phyloP scores from a whole-genome alignment of 2,888 invertebrate species.

The Cephus pulcher region DNA sequence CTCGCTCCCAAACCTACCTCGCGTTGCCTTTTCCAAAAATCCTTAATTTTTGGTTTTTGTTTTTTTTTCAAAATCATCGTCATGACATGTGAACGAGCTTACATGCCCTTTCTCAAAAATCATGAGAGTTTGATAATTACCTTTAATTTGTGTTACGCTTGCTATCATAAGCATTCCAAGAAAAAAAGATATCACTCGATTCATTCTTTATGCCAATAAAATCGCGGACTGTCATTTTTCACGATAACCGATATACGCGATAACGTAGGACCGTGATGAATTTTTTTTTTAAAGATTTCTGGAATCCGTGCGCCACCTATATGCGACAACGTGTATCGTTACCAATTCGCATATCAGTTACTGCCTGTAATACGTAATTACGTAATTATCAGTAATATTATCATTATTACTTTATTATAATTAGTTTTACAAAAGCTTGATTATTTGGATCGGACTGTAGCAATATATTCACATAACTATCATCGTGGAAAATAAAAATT shows the following conservation, averaged over 20 bases:
- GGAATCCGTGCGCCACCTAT: neutral
- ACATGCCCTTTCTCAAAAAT: constrained; percentile 18
- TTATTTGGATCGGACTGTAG: constrained; percentile 66
- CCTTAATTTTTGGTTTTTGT: constrained; percentile 1
- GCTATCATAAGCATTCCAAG: constrained; percentile 13
- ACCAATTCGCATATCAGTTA: constrained; percentile 19
- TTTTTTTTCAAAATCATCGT: constrained; percentile 4
- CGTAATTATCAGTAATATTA: constrained; percentile 50
- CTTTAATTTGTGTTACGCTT: constrained; percentile 30
- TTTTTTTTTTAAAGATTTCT: neutral
- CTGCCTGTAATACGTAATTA: constrained; percentile 46
- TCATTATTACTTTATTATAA: constrained; percentile 58
- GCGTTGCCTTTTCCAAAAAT: constrained; percentile 21
- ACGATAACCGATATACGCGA: too few species aligned
- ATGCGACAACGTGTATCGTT: neutral
- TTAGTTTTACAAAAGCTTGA: constrained; percentile 65
- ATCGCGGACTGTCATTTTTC: neutral
- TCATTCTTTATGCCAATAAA: neutral
- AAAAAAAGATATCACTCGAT: constrained; percentile 12
- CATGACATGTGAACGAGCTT: neutral
- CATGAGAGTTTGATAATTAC: constrained; percentile 19
- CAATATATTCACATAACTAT: constrained; percentile 63
- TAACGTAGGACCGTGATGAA: neutral
- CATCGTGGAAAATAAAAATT: constrained; percentile 63
- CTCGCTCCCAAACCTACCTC: constrained; percentile 20